phyloP scores from a whole-genome alignment of 2,888 invertebrate species.

The Dolomedes plantarius region DNA sequence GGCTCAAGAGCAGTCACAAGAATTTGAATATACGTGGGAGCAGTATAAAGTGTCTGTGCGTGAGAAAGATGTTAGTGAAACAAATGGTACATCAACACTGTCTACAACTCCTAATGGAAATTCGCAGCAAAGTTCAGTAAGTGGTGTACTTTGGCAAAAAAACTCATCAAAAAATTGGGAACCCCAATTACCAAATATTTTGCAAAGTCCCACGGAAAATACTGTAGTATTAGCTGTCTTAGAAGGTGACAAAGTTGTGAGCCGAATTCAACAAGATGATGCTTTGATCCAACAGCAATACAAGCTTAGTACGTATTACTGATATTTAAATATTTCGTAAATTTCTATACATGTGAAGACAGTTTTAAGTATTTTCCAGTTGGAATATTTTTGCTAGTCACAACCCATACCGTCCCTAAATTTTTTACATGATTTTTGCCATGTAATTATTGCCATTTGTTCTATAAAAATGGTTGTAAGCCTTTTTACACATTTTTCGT shows the following conservation, averaged over 20 bases:
- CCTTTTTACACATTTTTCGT: background rate
- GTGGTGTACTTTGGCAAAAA: background rate
- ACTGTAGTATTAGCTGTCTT: conserved; percentile 71
- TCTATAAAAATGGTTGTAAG: background rate
- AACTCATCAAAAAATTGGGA: conserved; percentile 43
- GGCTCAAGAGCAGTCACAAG: background rate
- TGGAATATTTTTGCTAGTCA: conserved; percentile 17
- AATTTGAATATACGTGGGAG: conserved; percentile 15
- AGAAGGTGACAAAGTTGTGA: conserved; percentile 72
- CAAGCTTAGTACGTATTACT: conserved; percentile 72
- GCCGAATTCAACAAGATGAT: conserved; percentile 68
- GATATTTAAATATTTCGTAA: conserved; percentile 15
- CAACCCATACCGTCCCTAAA: conserved; percentile 13
- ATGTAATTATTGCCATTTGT: background rate
- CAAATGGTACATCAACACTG: conserved; percentile 12
- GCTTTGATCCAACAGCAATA: conserved; percentile 48
- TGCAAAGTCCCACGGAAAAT: conserved; percentile 59
- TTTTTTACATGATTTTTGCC: conserved; percentile 10
- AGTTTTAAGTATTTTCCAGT: conserved; percentile 12
- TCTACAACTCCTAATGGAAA: conserved; percentile 22
- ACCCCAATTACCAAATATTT: conserved; percentile 59
- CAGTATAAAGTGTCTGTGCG: conserved; percentile 21
- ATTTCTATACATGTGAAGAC: conserved; percentile 7
- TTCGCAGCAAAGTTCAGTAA: background rate
- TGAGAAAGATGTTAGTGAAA: conserved; percentile 24